A percentile compares a stretch with the other conserved stretches of the same genome.
Conservation (phyloP, 2,888 invertebrate genomes). For the Gastrophysa polygoni region DNA sequence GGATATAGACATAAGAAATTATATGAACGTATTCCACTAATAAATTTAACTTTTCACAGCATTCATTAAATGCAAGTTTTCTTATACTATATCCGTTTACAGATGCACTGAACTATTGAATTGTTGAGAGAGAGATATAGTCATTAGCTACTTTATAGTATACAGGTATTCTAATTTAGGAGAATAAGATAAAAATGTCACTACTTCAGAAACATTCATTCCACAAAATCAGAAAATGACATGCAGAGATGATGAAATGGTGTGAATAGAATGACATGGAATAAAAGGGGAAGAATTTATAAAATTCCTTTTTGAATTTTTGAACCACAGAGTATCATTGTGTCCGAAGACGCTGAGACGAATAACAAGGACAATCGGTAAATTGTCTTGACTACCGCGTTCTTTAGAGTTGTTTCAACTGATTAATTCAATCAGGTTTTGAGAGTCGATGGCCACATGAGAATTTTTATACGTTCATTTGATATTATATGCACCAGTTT, state of each 20-base stretch:
- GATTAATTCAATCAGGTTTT: background rate
- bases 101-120: background rate
- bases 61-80: background rate
- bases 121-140: too few species aligned
- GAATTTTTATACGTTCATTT: background rate
- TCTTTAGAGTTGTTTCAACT: conserved; percentile 8
- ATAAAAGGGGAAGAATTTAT: background rate
- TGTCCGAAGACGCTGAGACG: conserved; percentile 16
- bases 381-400: conserved; percentile 21
- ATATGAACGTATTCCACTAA: too few species aligned
- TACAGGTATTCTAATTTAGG: too few species aligned
- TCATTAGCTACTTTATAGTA: too few species aligned
- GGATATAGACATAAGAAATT: background rate
- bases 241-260: too few species aligned
- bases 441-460: background rate
- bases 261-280: too few species aligned
- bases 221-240: too few species aligned
- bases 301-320: too few species aligned
- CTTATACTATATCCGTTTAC: background rate
- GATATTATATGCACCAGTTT: background rate
- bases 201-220: too few species aligned
- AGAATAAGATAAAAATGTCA: too few species aligned
- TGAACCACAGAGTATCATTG: background rate
- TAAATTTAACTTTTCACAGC: background rate
- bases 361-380: conserved; percentile 21